These are phyloP conservation scores for Loxodonta africana DNA, from an alignment of 2,113 vertebrate genomes.

Conservation along the genomic window DNA sequence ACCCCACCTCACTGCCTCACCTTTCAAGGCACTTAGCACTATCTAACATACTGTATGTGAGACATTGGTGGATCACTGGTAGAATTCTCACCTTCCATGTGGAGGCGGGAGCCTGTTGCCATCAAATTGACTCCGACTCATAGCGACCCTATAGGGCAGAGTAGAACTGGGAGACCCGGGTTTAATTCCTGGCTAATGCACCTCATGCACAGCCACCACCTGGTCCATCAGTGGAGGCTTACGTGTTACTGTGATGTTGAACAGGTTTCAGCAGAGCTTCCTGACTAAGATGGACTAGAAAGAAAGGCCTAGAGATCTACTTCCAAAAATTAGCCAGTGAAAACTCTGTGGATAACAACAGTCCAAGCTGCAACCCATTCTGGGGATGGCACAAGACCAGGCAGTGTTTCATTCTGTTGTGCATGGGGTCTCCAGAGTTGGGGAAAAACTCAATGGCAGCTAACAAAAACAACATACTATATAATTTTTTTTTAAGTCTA, in stretches of 20 bases:
- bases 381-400: neutral
- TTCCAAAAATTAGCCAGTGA: neutral
- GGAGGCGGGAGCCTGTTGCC: too few relatives aligned
- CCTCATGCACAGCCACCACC: neutral
- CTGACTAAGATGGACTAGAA: neutral
- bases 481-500: neutral
- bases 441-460: neutral
- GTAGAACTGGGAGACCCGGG: too few relatives aligned
- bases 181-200: neutral
- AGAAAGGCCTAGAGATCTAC: neutral
- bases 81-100: too few relatives aligned
- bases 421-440: neutral
- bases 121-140: too few relatives aligned
- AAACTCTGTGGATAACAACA: neutral
- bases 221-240: neutral
- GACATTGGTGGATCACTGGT: too few relatives aligned
- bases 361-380: too few relatives aligned
- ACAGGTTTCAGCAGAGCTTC: neutral
- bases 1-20: neutral
- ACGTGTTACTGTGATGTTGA: neutral
- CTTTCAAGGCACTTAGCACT: neutral
- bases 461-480: neutral
- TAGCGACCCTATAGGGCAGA: too few relatives aligned
- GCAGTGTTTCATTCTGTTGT: neutral
- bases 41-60: neutral